A percentile compares a stretch with the other conserved stretches of the same genome.
phyloP scores from a whole-genome alignment of 2,113 vertebrate species.

The Campylomormyrus tamandua region DNA sequence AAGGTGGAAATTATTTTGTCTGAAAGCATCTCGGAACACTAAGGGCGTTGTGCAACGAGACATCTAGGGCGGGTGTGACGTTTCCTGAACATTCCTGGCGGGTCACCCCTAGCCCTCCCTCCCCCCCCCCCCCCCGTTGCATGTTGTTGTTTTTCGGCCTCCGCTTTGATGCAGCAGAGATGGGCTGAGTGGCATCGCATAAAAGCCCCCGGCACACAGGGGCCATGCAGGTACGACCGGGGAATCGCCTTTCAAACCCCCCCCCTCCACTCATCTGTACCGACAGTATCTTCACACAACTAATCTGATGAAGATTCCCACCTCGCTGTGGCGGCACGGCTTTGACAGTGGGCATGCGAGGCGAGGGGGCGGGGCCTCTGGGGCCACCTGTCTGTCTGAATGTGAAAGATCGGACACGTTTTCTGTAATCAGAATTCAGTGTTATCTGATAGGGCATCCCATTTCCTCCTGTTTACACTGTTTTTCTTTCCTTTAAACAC shows the following conservation, averaged over 20 bases:
- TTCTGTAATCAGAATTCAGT: neutral
- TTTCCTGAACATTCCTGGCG: constrained; percentile 20
- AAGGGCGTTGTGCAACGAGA: neutral
- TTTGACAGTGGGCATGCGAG: constrained; percentile 30
- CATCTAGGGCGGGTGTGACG: neutral
- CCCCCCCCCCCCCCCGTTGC: neutral
- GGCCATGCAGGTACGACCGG: constrained; percentile 23
- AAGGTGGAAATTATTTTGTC: constrained; percentile 11
- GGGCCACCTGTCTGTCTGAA: neutral
- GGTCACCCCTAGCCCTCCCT: neutral
- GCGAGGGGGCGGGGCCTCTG: constrained; percentile 12
- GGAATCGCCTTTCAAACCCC: constrained; percentile 27
- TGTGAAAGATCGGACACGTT: constrained; percentile 21
- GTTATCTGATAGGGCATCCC: neutral
- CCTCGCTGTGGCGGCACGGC: constrained; percentile 19
- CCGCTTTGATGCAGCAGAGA: constrained; percentile 24
- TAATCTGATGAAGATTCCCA: constrained; percentile 52
- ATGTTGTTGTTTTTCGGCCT: constrained; percentile 18
- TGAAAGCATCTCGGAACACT: neutral
- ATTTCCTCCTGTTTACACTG: neutral
- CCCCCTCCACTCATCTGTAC: constrained; percentile 41
- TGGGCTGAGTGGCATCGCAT: constrained; percentile 40
- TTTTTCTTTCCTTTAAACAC: neutral
- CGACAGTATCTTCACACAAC: constrained; percentile 32
- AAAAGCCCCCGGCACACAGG: constrained; percentile 32